Evolutionary conservation across 2,797 vertebrate genomes (phyloP).

Genomic region (Scleropages formosus): DNA sequence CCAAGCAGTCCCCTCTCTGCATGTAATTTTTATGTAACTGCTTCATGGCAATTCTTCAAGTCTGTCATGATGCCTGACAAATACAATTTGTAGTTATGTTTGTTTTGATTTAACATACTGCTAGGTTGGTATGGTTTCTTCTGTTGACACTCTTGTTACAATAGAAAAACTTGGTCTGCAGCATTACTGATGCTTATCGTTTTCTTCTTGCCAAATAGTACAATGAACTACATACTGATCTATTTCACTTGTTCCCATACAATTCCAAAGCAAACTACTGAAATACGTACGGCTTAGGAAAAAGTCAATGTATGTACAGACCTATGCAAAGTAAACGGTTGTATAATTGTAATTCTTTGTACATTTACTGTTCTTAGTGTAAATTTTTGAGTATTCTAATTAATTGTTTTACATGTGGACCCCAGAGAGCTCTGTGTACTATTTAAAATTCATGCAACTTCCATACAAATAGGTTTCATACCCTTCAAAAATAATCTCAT

Average conservation of each 20-base stretch:
- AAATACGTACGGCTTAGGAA: not conserved
- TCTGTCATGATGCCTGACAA: not conserved
- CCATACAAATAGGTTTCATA: not conserved
- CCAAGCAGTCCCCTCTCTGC: not conserved
- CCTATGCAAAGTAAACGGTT: not conserved
- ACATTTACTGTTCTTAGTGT: too few relatives aligned
- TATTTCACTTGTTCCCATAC: slow-evolving; percentile 17
- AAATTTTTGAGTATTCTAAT: not conserved
- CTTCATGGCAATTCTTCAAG: not conserved
- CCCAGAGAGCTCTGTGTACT: not conserved
- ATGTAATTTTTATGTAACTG: not conserved
- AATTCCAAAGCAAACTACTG: slow-evolving; percentile 11
- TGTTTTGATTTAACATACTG: slow-evolving; percentile 1
- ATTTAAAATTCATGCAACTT: not conserved
- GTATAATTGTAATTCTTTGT: too few relatives aligned
- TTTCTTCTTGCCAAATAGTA: not conserved
- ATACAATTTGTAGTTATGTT: not conserved
- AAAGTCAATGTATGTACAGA: not conserved
- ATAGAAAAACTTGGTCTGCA: not conserved
- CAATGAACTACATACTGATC: slow-evolving; percentile 2
- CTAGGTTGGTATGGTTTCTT: not conserved
- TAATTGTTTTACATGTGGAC: not conserved
- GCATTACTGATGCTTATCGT: slow-evolving; percentile 2
- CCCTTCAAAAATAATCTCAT: not conserved
- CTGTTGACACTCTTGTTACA: not conserved